Evolutionary conservation across 2,797 vertebrate genomes (phyloP).

Genomic region (Chaunax sp.): DNA sequence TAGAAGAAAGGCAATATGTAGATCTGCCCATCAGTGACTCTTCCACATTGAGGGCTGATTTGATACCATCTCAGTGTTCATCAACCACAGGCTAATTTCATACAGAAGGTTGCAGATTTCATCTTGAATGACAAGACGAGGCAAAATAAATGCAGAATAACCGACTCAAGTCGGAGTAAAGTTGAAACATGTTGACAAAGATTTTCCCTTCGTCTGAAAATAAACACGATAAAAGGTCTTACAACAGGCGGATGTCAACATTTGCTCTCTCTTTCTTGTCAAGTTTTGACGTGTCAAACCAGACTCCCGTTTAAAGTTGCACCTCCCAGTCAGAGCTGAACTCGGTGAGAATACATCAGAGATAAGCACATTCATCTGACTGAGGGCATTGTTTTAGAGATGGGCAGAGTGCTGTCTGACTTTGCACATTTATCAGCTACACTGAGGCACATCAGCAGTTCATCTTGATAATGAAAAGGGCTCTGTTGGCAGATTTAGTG

Average conservation of each 20-base stretch:
- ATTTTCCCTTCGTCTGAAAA: constrained; percentile 18
- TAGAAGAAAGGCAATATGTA: too few relatives aligned
- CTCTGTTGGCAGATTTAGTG: constrained; percentile 70
- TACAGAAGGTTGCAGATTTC: constrained; percentile 25
- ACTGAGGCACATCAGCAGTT: constrained; percentile 72
- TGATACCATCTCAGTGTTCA: constrained; percentile 15
- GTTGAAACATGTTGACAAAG: constrained; percentile 9
- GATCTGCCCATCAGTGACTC: constrained; percentile 31
- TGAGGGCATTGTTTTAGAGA: constrained; percentile 71
- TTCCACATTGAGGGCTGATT: constrained; percentile 19
- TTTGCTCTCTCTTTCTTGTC: constrained; percentile 9
- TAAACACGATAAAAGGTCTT: constrained; percentile 45
- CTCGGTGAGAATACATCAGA: constrained; percentile 64
- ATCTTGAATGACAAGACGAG: constrained; percentile 28
- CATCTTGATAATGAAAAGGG: constrained; percentile 77
- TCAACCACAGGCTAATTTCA: constrained; percentile 21
- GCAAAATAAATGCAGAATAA: constrained; percentile 13
- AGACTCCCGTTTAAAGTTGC: constrained; percentile 58
- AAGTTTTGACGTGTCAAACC: constrained; percentile 56
- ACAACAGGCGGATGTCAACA: constrained; percentile 25
- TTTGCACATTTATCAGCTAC: constrained; percentile 75
- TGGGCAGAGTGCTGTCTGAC: constrained; percentile 67
- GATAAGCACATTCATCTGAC: constrained; percentile 71
- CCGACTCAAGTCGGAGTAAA: neutral
- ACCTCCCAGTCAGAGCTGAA: constrained; percentile 69